A percentile compares a stretch with the other conserved stretches of the same genome.
These are phyloP conservation scores for Bembecia ichneumoniformis DNA, from an alignment of 2,888 invertebrate genomes.

Conservation along the genomic window DNA sequence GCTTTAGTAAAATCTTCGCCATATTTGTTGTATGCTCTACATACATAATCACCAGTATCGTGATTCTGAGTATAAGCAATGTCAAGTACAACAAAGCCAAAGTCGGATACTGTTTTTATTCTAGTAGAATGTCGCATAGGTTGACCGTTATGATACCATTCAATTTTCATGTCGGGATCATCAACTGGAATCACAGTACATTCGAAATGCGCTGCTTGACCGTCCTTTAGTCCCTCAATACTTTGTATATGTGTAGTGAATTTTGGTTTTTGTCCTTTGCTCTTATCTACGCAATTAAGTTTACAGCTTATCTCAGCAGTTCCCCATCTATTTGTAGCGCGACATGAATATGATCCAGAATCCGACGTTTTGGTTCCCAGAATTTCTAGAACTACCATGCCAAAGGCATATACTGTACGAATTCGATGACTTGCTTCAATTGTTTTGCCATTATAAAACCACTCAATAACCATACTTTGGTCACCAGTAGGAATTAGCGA, in stretches of 20 bases:
- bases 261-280: constrained; percentile 87
- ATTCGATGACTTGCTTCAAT: constrained; percentile 91
- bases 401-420: constrained; percentile 96
- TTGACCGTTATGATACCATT: constrained; percentile 97
- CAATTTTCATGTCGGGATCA: constrained; percentile 93
- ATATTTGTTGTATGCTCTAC: constrained; percentile 91
- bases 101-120: constrained; percentile 94
- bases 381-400: constrained; percentile 97
- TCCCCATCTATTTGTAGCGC: constrained; percentile 92
- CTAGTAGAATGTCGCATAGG: constrained; percentile 90
- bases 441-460: constrained; percentile 94
- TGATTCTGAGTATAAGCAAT: constrained; percentile 95
- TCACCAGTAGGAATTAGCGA: constrained; percentile 94
- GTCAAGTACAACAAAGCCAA: constrained; percentile 94
- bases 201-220: constrained; percentile 95
- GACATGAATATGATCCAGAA: constrained; percentile 89
- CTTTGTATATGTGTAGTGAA: constrained; percentile 91
- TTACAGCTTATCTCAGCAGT: constrained; percentile 88
- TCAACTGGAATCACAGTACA: constrained; percentile 94
- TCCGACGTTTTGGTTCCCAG: constrained; percentile 94
- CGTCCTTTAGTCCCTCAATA: constrained; percentile 88
- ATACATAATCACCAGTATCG: constrained; percentile 94
- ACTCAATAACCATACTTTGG: constrained; percentile 94
- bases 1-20: constrained; percentile 91
- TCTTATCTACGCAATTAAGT: constrained; percentile 86